These are phyloP conservation scores for Amblyjoppa fuscipennis DNA, from an alignment of 2,888 invertebrate genomes.

Conservation along the genomic window DNA sequence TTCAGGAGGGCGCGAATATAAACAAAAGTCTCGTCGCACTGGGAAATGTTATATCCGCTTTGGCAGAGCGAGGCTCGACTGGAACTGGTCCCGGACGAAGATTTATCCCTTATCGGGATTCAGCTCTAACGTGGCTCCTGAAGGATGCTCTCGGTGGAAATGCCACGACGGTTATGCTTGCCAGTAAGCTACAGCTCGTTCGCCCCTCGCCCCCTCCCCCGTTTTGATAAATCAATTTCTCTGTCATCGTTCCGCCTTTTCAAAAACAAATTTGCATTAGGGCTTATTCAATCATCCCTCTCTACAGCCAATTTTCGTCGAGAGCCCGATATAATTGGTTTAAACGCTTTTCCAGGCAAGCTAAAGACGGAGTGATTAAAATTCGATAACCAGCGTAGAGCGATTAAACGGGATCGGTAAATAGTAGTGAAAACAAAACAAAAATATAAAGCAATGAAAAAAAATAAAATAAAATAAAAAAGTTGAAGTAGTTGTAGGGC, in stretches of 20 bases:
- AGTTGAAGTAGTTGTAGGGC: constrained; percentile 65
- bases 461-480: constrained; percentile 19
- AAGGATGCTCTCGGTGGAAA: constrained; percentile 93
- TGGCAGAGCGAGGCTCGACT: constrained; percentile 85
- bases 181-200: constrained; percentile 87
- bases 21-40: constrained; percentile 93
- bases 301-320: constrained; percentile 46
- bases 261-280: constrained; percentile 37
- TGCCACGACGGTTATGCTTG: constrained; percentile 92
- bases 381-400: constrained; percentile 78
- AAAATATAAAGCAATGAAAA: constrained; percentile 17
- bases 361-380: constrained; percentile 83
- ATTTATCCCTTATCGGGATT: constrained; percentile 93
- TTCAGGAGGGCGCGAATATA: constrained; percentile 88
- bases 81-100: constrained; percentile 82
- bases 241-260: constrained; percentile 28
- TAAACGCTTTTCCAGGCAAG: constrained; percentile 81
- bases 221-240: constrained; percentile 29
- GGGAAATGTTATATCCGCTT: constrained; percentile 93
- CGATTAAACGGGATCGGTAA: constrained; percentile 76
- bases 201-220: neutral
- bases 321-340: constrained; percentile 75
- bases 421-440: constrained; percentile 73
- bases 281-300: constrained; percentile 71
- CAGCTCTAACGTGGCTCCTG: constrained; percentile 92